Evolutionary conservation across 92 coral and sea anemone genomes (phyloP), one percentile per base, ranked within the genome.

Genomic region (Actinostola sp.): DNA sequence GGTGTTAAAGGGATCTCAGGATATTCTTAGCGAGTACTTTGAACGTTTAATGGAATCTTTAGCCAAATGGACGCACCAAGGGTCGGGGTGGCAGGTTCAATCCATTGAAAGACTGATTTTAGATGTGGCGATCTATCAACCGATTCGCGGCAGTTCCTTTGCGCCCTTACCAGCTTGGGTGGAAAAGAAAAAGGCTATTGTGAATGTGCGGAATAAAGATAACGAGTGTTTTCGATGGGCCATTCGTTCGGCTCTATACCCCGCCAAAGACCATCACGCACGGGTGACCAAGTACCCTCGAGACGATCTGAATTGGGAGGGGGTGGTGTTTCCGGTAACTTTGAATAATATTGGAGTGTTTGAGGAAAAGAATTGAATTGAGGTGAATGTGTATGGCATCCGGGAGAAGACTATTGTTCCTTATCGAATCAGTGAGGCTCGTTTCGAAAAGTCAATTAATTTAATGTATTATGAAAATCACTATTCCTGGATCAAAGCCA

Each of bases 211-310:
- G 35, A 75, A 75, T 21, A 49, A 34, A 28, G 77, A 75, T 61
- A 68, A 82, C 36, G 11, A 67, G 56, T 82, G 82, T 53, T 79
- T 82, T 1, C 81, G 59, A 28, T 81, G 86, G 81, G 60, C 86
- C 13, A 48, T 73, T 1, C 63, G 79, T 3, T 45, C 73, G 42
- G 42, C 42, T 36, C 42, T 4, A 36, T 4, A 36, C 6, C 4
- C 32, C 10, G 50, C 8, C 2, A 23, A 16, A 0, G 1, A 71
- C 62, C 61, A 58, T 1, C 41, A 71, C 20, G 43, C 55, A 6
- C 10, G 69, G n/a, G n/a, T n/a, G n/a, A n/a, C n/a, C 28, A 71
- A 59, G 26, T 79, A n/a, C 71, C 41, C 79, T 69, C 13, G 27
- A 3, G 58, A 57, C 27, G 81, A 80, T 27, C 26, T 80, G 2